Percentiles rank a stretch among this genome's conserved stretches.
These are phyloP conservation scores for Cantharis flavilabris DNA, from an alignment of 2,888 invertebrate species.

Conservation along the genomic window DNA sequence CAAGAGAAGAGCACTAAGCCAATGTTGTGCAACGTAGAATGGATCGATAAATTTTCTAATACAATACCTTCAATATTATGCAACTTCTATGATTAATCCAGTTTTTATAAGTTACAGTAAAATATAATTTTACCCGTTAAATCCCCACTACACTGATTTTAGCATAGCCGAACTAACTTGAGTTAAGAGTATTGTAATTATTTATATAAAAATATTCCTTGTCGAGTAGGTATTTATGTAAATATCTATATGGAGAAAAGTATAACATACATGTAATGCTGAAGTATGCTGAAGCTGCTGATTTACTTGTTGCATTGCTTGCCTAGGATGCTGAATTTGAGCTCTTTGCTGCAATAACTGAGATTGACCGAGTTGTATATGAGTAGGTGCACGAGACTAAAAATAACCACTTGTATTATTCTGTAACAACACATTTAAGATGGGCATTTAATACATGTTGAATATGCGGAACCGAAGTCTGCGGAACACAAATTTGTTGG, in stretches of 20 bases:
- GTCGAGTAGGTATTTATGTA: too few relatives aligned
- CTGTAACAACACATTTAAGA: neutral
- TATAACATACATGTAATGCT: neutral
- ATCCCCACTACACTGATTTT: too few relatives aligned
- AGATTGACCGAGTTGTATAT: neutral
- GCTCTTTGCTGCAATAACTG: slow-evolving; percentile 7
- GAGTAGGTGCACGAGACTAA: slow-evolving; percentile 2
- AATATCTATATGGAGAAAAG: neutral
- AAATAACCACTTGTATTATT: neutral
- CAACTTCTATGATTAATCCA: too few relatives aligned
- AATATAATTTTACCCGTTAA: neutral
- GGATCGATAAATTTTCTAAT: neutral
- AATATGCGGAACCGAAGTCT: slow-evolving; percentile 15
- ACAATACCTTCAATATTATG: neutral
- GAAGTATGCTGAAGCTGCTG: neutral
- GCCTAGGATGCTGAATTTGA: slow-evolving; percentile 2
- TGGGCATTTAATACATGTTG: slow-evolving; percentile 15
- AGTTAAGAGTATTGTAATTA: too few relatives aligned
- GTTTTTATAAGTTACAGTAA: neutral
- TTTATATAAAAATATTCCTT: too few relatives aligned
- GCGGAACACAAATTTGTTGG: slow-evolving; percentile 7
- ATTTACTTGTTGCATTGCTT: neutral
- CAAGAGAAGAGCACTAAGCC: neutral
- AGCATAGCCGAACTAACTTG: too few relatives aligned
- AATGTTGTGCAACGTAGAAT: neutral